A percentile compares a stretch with the other conserved stretches of the same genome.
These are phyloP conservation scores for Panonychus citri DNA, from an alignment of 1,140 invertebrate genomes.

Conservation along the genomic window DNA sequence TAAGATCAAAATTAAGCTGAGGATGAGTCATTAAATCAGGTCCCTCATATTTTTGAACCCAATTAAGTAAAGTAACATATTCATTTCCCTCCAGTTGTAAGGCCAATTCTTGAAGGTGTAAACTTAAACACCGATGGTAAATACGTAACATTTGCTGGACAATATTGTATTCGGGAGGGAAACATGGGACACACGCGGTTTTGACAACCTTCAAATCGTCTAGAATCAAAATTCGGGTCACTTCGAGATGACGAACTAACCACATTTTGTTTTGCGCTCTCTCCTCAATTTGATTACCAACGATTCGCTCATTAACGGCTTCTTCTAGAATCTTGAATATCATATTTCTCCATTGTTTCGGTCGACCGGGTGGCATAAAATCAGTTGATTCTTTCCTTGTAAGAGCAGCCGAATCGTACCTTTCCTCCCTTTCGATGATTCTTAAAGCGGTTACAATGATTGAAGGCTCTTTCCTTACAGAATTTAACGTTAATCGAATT, in stretches of 20 bases:
- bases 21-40: conserved; percentile 55
- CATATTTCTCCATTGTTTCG: conserved; percentile 74
- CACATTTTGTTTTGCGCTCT: conserved; percentile 78
- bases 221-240: conserved; percentile 62
- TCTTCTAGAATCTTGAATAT: conserved; percentile 53
- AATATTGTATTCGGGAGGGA: conserved; percentile 85
- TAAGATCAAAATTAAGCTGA: conserved; percentile 53
- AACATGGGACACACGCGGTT: conserved; percentile 72
- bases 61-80: conserved; percentile 73
- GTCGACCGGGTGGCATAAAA: conserved; percentile 75
- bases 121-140: conserved; percentile 59
- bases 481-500: conserved; percentile 67
- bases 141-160: conserved; percentile 69
- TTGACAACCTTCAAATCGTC: conserved; percentile 81
- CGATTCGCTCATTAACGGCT: conserved; percentile 44
- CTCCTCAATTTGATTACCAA: conserved; percentile 68
- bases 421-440: conserved; percentile 91
- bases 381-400: conserved; percentile 51
- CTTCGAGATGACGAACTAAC: conserved; percentile 49
- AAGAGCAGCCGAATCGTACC: conserved; percentile 52
- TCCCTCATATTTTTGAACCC: conserved; percentile 37
- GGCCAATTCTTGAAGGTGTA: conserved; percentile 54
- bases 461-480: conserved; percentile 67
- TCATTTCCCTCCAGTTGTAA: conserved; percentile 82
- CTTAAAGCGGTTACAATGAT: conserved; percentile 83